These are phyloP conservation scores for Eupithecia subumbrata DNA, from an alignment of 2,888 invertebrate species.

Conservation along the genomic window DNA sequence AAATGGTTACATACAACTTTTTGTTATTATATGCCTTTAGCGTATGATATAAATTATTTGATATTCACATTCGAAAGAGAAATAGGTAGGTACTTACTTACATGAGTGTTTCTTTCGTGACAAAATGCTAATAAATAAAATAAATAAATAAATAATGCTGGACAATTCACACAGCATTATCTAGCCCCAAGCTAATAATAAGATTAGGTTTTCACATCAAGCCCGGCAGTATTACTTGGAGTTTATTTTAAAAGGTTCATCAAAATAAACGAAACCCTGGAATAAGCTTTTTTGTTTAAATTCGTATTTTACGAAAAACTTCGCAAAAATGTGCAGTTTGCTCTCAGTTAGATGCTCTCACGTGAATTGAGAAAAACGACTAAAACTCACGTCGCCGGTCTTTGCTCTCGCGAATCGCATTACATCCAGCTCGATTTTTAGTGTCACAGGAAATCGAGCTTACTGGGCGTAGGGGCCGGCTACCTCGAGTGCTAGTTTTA, in stretches of 20 bases:
- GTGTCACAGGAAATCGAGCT: conserved; percentile 10
- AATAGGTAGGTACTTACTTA: neutral
- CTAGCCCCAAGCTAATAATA: too few species aligned
- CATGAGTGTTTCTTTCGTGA: neutral
- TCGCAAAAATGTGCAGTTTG: conserved; percentile 7
- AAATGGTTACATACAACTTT: neutral
- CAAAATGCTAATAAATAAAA: neutral
- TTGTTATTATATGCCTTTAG: neutral
- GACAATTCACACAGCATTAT: too few species aligned
- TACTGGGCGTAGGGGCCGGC: neutral
- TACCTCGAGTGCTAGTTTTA: neutral
- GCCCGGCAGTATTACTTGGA: neutral
- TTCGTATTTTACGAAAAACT: neutral
- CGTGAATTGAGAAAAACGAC: conserved; percentile 12
- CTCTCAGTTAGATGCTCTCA: conserved; percentile 7
- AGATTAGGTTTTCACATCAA: neutral
- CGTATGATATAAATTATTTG: neutral
- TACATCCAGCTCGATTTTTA: conserved; percentile 11
- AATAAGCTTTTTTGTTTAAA: neutral
- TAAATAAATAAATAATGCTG: too few species aligned
- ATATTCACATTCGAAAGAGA: neutral
- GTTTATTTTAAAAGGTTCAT: neutral
- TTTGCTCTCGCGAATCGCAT: conserved; percentile 14
- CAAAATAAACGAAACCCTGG: neutral
- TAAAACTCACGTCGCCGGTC: conserved; percentile 12